Evolutionary conservation across 2,797 vertebrate genomes (phyloP), one percentile per base, ranked within the genome.

Genomic region (Tapirus indicus): DNA sequence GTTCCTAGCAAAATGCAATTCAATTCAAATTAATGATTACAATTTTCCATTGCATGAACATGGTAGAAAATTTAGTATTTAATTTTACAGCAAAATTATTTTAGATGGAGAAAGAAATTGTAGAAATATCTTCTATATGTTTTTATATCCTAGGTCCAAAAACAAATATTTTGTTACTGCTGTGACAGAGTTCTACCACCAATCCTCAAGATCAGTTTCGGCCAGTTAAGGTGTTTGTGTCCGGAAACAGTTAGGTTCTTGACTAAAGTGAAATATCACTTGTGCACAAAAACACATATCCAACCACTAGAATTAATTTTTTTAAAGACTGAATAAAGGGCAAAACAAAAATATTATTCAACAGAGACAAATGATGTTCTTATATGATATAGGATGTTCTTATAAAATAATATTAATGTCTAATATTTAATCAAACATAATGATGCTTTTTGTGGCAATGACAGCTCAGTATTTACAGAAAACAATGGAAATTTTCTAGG

Each of bases 21-120:
- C 52, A 79, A 20, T 60, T 95, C 84, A 96, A 80, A 66, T 92
- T 72, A 92, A 92, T 77, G 41, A 60, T 68, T 71, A 66, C 16
- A 69, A 66, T 86, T 97, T 95, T 60, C 89, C 52, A 94, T 75
- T 69, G 38, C 82, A 83, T 54, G n/a, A 79, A 71, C 14, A 60
- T 38, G 35, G 47, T 58, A 93, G 86, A 89, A 95, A 78, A 91
- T 49, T n/a, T 83, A 79, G 10, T 82, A 62, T 89, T 97, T 93
- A 82, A 96, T 84, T 97, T 95, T 84, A 96, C 9, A 92, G 25
- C 16, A 44, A 88, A 80, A 83, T 97, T 72, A 94, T 69, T 95
- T 93, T 94, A 92, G 62, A 68, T 80, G 20, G 64, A 91, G 79
- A 86, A 97, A 93, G 32, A 87, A 88, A 93, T 79, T 49, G 23